phyloP scores from a whole-genome alignment of 2,113 vertebrate genomes.

The Microtus montanus region DNA sequence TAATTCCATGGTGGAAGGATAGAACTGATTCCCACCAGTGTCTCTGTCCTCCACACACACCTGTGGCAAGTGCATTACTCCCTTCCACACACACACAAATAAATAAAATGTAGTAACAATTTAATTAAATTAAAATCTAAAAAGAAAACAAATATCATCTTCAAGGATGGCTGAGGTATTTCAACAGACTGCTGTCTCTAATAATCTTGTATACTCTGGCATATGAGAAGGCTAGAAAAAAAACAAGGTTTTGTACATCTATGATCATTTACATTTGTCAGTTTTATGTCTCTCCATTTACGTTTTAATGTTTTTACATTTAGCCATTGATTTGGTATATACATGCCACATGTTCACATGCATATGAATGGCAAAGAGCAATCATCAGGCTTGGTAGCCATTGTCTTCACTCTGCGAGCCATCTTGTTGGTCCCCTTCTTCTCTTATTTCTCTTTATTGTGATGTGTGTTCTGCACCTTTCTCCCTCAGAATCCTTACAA shows the following conservation, averaged over 20 bases:
- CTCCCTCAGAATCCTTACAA: background rate
- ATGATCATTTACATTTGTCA: background rate
- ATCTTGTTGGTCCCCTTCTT: background rate
- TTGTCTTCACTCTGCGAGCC: background rate
- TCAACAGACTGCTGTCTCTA: background rate
- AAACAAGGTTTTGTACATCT: background rate
- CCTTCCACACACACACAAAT: background rate
- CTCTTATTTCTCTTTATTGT: background rate
- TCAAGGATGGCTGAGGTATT: background rate
- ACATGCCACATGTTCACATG: background rate
- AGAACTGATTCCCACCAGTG: background rate
- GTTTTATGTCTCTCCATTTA: constrained; percentile 1
- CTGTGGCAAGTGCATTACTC: background rate
- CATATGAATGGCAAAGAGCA: too few species aligned
- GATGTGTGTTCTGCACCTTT: background rate
- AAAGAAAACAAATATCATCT: background rate
- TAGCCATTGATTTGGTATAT: background rate
- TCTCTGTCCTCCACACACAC: background rate
- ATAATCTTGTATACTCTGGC: constrained; percentile 12
- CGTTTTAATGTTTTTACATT: background rate
- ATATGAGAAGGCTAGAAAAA: constrained; percentile 11
- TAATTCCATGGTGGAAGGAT: background rate
- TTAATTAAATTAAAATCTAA: background rate
- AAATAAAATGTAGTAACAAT: background rate
- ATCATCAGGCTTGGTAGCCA: background rate